These are phyloP conservation scores for Corythucha ciliata DNA, from an alignment of 2,888 invertebrate species.

Conservation along the genomic window DNA sequence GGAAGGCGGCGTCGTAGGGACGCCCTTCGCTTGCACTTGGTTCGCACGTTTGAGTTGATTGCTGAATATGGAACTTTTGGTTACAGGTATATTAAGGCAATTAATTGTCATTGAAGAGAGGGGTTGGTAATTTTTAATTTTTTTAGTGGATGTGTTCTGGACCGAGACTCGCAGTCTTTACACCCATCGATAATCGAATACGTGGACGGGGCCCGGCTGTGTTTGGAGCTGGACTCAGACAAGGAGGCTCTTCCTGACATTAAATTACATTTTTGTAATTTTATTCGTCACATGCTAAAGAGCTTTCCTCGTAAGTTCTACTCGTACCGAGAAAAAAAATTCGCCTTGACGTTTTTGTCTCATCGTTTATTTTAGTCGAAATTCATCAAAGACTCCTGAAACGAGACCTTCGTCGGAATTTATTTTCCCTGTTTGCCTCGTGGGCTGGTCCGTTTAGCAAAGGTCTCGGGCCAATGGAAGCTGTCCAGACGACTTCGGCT, in stretches of 20 bases:
- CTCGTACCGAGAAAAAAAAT: conserved; percentile 2
- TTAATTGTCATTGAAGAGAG: neutral
- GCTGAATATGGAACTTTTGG: conserved; percentile 87
- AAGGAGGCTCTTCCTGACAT: conserved; percentile 82
- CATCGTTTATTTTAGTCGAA: conserved; percentile 57
- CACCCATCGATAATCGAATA: conserved; percentile 87
- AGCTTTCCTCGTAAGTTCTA: conserved; percentile 73
- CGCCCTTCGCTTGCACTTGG: conserved; percentile 80
- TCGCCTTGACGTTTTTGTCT: neutral
- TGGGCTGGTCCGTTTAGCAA: conserved; percentile 87
- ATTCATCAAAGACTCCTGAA: conserved; percentile 75
- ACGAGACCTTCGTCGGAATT: conserved; percentile 71
- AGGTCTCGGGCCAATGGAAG: conserved; percentile 45
- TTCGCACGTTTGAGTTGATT: conserved; percentile 82
- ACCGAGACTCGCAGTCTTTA: conserved; percentile 70
- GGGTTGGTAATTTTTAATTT: neutral
- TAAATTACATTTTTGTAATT: conserved; percentile 86
- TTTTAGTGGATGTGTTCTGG: conserved; percentile 54
- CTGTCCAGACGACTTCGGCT: conserved; percentile 23
- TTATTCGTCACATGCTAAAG: conserved; percentile 85
- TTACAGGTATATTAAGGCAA: conserved; percentile 48
- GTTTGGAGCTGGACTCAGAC: conserved; percentile 87
- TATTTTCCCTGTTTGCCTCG: conserved; percentile 84
- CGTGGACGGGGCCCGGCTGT: conserved; percentile 84
- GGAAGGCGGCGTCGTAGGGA: conserved; percentile 82